A percentile compares a stretch with the other conserved stretches of the same genome.
Conservation (phyloP, 2,888 invertebrate genomes). For the Hydraecia micacea region DNA sequence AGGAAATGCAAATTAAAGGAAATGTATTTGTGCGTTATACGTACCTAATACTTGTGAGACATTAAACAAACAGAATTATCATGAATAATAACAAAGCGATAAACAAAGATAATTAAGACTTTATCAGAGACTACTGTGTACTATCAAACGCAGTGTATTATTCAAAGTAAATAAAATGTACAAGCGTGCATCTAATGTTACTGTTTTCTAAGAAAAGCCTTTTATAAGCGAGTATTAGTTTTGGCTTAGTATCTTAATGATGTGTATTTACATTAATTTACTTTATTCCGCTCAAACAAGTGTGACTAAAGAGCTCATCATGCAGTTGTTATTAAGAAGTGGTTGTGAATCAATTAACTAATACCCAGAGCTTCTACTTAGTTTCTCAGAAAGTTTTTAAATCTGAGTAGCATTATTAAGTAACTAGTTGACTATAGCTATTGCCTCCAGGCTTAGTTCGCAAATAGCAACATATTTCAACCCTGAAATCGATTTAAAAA, state of each 20-base stretch:
- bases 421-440: neutral
- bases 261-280: conserved; percentile 22
- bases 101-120: conserved; percentile 50
- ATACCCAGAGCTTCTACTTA: neutral
- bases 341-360: neutral
- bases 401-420: neutral
- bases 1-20: conserved; percentile 36
- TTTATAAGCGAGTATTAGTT: conserved; percentile 44
- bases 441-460: neutral
- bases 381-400: neutral
- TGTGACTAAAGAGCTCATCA: conserved; percentile 25
- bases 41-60: conserved; percentile 39
- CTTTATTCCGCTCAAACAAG: conserved; percentile 31
- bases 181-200: conserved; percentile 46
- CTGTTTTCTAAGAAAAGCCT: conserved; percentile 62
- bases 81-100: conserved; percentile 47
- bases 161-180: conserved; percentile 58
- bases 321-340: conserved; percentile 11
- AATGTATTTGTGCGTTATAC: neutral
- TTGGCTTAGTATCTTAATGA: conserved; percentile 24
- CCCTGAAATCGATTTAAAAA: neutral
- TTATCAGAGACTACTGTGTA: conserved; percentile 65
- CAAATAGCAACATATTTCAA: neutral
- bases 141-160: conserved; percentile 44
- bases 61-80: conserved; percentile 48